These are phyloP conservation scores for Argya squamiceps DNA, from an alignment of 2,797 vertebrate genomes.

Conservation along the genomic window DNA sequence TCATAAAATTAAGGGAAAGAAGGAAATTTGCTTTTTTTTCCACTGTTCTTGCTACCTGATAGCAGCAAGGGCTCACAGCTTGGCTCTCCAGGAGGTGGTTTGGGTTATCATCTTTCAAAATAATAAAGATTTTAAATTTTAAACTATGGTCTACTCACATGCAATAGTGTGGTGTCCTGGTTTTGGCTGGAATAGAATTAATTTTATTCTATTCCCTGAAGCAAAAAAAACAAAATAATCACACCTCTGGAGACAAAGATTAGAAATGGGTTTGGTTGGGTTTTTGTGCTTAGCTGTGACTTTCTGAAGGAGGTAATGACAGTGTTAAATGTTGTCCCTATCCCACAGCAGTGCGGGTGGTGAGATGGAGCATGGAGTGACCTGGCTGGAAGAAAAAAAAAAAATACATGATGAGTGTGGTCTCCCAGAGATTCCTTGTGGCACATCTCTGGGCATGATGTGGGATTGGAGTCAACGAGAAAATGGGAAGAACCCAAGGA, in stretches of 20 bases:
- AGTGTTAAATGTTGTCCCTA: background rate
- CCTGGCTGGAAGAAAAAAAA: background rate
- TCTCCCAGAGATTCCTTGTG: background rate
- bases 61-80: background rate
- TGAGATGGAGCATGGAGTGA: background rate
- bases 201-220: background rate
- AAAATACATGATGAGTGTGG: rapidly evolving
- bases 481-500: background rate
- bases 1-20: background rate
- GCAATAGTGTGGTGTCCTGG: background rate
- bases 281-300: background rate
- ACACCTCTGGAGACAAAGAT: background rate
- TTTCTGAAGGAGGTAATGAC: background rate
- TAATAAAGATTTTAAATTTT: background rate
- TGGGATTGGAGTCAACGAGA: background rate
- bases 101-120: background rate
- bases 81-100: background rate
- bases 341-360: background rate
- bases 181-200: background rate
- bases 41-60: background rate
- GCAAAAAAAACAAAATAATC: rapidly evolving
- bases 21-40: background rate
- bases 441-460: rapidly evolving
- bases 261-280: background rate
- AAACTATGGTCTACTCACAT: background rate